Evolutionary conservation across 2,888 invertebrate genomes (phyloP).

Genomic region (Cinara cedri): DNA sequence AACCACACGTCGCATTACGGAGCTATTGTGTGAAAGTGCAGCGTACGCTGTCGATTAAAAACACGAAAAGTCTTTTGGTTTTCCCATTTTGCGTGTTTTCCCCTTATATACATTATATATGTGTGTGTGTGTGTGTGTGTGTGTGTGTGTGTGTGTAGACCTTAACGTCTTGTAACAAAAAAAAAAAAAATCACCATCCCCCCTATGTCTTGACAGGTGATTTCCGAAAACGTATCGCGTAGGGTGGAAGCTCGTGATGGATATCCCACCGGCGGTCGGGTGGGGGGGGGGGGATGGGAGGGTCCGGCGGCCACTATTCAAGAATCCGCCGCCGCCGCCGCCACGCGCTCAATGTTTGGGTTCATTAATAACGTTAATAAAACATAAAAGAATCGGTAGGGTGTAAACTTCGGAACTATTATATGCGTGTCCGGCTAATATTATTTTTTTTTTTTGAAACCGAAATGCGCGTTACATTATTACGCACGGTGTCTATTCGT

Average conservation of each 20-base stretch:
- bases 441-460: slow-evolving; percentile 1
- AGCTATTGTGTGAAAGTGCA: slow-evolving; percentile 22
- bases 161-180: slow-evolving; percentile 30
- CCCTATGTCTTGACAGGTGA: slow-evolving; percentile 54
- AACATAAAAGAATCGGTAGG: slow-evolving; percentile 42
- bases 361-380: slow-evolving; percentile 57
- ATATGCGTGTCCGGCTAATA: slow-evolving; percentile 5
- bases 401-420: slow-evolving; percentile 37
- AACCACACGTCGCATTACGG: not conserved
- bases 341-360: not conserved
- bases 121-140: too few species aligned
- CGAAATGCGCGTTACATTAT: not conserved
- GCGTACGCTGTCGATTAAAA: slow-evolving; percentile 36
- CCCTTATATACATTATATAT: too few species aligned
- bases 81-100: slow-evolving; percentile 41
- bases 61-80: slow-evolving; percentile 50
- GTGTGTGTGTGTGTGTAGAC: not conserved
- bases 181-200: slow-evolving; percentile 33
- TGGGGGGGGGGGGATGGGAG: slow-evolving; percentile 43
- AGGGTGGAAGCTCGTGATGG: slow-evolving; percentile 40
- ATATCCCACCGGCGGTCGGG: slow-evolving; percentile 36
- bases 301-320: slow-evolving; percentile 36
- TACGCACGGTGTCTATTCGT: too few species aligned
- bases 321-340: slow-evolving; percentile 39
- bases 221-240: slow-evolving; percentile 6